Evolutionary conservation across 1,140 invertebrate genomes (phyloP).

Genomic region (Rhynchophorus ferrugineus): DNA sequence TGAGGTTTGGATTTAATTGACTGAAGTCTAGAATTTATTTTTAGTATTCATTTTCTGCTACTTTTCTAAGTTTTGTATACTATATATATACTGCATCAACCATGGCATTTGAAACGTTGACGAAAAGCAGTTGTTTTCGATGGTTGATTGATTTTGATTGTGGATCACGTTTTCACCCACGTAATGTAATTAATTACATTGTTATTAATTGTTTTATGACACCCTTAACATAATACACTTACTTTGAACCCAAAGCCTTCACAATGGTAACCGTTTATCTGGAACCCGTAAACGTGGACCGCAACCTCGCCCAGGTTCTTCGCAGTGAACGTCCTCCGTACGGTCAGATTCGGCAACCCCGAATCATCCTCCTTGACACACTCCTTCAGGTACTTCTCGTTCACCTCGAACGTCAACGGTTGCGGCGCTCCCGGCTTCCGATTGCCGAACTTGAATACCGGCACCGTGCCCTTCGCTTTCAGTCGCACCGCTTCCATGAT

Average conservation of each 20-base stretch:
- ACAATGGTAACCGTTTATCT: constrained; percentile 66
- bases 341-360: constrained; percentile 59
- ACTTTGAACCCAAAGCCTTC: constrained; percentile 71
- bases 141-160: too few species aligned
- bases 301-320: constrained; percentile 81
- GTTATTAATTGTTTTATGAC: too few species aligned
- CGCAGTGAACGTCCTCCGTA: constrained; percentile 79
- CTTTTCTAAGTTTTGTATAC: too few species aligned
- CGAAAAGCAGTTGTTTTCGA: too few species aligned
- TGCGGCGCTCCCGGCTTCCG: constrained; percentile 67
- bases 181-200: too few species aligned
- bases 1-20: too few species aligned
- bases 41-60: too few species aligned
- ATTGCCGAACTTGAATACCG: constrained; percentile 87
- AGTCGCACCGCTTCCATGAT: constrained; percentile 79
- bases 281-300: constrained; percentile 67
- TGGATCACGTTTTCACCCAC: too few species aligned
- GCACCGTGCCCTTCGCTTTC: constrained; percentile 72
- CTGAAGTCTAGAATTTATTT: too few species aligned
- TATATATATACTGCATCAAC: too few species aligned
- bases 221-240: too few species aligned
- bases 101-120: too few species aligned
- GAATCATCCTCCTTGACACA: constrained; percentile 57
- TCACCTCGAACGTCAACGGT: constrained; percentile 77
- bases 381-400: constrained; percentile 73